Conservation (phyloP, 1,140 invertebrate genomes). For the Aradophagus sp. region DNA sequence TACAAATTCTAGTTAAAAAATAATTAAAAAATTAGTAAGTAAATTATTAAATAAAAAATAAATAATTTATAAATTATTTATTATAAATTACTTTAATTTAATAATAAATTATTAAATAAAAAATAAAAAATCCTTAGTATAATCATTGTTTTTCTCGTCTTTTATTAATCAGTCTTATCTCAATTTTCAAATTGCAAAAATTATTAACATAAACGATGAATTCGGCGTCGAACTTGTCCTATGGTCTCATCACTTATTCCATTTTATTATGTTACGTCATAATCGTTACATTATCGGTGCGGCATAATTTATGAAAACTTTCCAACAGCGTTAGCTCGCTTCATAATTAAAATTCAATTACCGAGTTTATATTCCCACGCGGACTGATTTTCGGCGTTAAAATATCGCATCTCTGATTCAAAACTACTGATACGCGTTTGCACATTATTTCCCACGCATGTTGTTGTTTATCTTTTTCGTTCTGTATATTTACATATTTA, state of each 20-base stretch:
- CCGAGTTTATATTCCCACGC: slow-evolving; percentile 8
- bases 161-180: no score
- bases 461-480: no score
- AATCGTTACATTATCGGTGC: slow-evolving; percentile 38
- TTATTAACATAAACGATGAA: slow-evolving; percentile 22
- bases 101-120: no score
- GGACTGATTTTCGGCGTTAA: slow-evolving; percentile 18
- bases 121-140: no score
- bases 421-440: slow-evolving; percentile 4
- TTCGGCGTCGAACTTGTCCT: slow-evolving; percentile 12
- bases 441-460: no score
- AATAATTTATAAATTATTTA: no score
- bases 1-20: no score
- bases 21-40: no score
- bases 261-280: slow-evolving; percentile 48
- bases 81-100: no score
- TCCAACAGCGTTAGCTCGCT: slow-evolving; percentile 12
- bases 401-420: slow-evolving; percentile 28
- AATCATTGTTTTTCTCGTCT: no score
- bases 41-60: no score
- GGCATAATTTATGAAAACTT: slow-evolving; percentile 47
- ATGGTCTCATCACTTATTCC: slow-evolving; percentile 16
- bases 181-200: slow-evolving; percentile 26
- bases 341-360: slow-evolving; percentile 55
- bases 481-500: no score